These are phyloP conservation scores for Conomelus anceps DNA, from an alignment of 2,888 invertebrate species.

Conservation along the genomic window DNA sequence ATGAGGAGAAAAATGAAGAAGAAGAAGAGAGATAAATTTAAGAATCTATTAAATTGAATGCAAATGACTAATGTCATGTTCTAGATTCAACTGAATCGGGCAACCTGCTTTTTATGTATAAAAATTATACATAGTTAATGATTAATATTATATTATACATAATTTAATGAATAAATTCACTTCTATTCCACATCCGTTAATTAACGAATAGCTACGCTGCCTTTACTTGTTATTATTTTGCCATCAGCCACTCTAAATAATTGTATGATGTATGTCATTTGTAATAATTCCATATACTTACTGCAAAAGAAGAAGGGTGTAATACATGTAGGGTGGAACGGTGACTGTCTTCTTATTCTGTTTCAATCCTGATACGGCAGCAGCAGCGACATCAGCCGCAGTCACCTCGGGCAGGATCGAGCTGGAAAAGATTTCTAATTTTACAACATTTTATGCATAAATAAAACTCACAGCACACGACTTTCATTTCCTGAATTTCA, in stretches of 20 bases:
- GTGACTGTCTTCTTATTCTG: conserved; percentile 41
- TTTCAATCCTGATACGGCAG: conserved; percentile 36
- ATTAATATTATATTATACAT: too few species aligned
- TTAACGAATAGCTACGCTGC: too few species aligned
- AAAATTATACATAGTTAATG: too few species aligned
- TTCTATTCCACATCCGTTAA: too few species aligned
- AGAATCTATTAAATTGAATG: too few species aligned
- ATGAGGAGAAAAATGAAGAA: too few species aligned
- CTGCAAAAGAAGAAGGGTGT: conserved; percentile 23
- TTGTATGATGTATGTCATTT: neutral
- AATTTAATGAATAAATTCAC: too few species aligned
- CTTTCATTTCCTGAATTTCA: neutral
- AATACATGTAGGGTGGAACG: conserved; percentile 37
- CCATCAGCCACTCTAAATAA: neutral
- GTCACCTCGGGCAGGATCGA: conserved; percentile 32
- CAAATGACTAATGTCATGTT: too few species aligned
- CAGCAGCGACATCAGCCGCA: conserved; percentile 28
- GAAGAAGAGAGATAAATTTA: too few species aligned
- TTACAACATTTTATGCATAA: neutral
- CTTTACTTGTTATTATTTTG: too few species aligned
- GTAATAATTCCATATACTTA: neutral
- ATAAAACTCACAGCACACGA: neutral
- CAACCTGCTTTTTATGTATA: too few species aligned
- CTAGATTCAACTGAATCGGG: too few species aligned
- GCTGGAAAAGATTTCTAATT: conserved; percentile 16